Evolutionary conservation across 1,140 invertebrate species (phyloP), one percentile per base, ranked within the genome.

Genomic region (Drosophila varians): DNA sequence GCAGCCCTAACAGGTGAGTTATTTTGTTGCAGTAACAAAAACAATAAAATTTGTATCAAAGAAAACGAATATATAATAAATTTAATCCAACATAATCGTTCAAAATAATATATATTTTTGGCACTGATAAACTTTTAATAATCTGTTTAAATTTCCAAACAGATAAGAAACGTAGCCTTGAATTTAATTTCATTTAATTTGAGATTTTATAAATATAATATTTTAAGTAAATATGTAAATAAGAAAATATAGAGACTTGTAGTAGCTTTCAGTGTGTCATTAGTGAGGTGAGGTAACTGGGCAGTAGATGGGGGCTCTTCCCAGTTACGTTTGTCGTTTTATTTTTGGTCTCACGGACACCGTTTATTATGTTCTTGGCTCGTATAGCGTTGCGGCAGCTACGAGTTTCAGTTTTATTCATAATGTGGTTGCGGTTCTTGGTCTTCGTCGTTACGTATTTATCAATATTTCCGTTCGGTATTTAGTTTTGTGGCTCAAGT

Each of bases 1-100:
- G 80, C 80, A 72, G 72, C 61, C 51, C 65, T 84, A 86, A 80
- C 80, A 84, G 80, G 80, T 84, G 72, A 84, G 80, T 76, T 57
- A 60, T 14, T 42, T 5, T 19, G 1, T 14, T 16, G 34, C 34
- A 36, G 34, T 1, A 6, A 12, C 4, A 36, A 14, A 36, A 4
- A 14, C 5, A 9, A 9, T 1, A n/a, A n/a, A n/a, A n/a, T n/a
- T n/a, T n/a, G n/a, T n/a, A n/a, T n/a, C n/a, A n/a, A n/a, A n/a
- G n/a, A n/a, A n/a, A n/a, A n/a, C n/a, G n/a, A n/a, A n/a, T n/a
- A n/a, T 2, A n/a, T 36, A n/a, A 36, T n/a, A 36, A 36, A 36
- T 36, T 2, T n/a, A 36, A n/a, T 36, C 2, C n/a, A n/a, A n/a
- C n/a, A n/a, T n/a, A n/a, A n/a, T n/a, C n/a, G n/a, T n/a, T n/a